phyloP scores from a whole-genome alignment of 2,113 vertebrate species.

The Siniperca chuatsi region DNA sequence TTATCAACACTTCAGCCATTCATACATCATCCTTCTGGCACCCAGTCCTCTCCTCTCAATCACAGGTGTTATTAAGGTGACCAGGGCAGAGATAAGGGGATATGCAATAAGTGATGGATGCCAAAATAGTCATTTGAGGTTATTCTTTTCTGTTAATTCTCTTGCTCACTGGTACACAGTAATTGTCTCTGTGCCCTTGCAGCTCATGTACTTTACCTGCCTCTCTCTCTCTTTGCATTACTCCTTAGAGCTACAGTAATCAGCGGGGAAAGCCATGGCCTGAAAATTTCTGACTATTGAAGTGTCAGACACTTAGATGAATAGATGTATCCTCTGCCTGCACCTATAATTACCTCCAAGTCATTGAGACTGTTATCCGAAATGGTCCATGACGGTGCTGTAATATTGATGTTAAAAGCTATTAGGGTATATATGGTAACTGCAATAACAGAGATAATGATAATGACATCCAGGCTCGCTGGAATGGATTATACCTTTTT shows the following conservation, averaged over 20 bases:
- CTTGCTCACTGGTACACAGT: slow-evolving; percentile 2
- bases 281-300: slow-evolving; percentile 34
- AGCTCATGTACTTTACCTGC: slow-evolving; percentile 4
- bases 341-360: slow-evolving; percentile 68
- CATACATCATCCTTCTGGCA: slow-evolving; percentile 13
- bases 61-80: slow-evolving; percentile 35
- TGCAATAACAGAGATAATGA: slow-evolving; percentile 53
- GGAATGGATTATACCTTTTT: slow-evolving; percentile 14
- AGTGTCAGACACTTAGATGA: slow-evolving; percentile 51
- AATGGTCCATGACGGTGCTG: slow-evolving; percentile 58
- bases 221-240: slow-evolving; percentile 2
- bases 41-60: slow-evolving; percentile 9
- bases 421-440: slow-evolving; percentile 34
- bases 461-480: slow-evolving; percentile 15
- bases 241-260: slow-evolving; percentile 28
- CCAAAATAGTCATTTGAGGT: slow-evolving; percentile 19
- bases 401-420: slow-evolving; percentile 59
- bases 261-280: slow-evolving; percentile 19
- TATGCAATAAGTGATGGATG: slow-evolving; percentile 25
- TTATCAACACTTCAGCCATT: slow-evolving; percentile 49
- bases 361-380: slow-evolving; percentile 55
- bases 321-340: slow-evolving; percentile 40
- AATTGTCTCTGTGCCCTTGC: slow-evolving; percentile 51
- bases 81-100: slow-evolving; percentile 19
- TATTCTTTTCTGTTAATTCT: slow-evolving; percentile 3